A percentile compares a stretch with the other conserved stretches of the same genome.
phyloP scores from a whole-genome alignment of 2,888 invertebrate genomes.

The Pteria penguin region DNA sequence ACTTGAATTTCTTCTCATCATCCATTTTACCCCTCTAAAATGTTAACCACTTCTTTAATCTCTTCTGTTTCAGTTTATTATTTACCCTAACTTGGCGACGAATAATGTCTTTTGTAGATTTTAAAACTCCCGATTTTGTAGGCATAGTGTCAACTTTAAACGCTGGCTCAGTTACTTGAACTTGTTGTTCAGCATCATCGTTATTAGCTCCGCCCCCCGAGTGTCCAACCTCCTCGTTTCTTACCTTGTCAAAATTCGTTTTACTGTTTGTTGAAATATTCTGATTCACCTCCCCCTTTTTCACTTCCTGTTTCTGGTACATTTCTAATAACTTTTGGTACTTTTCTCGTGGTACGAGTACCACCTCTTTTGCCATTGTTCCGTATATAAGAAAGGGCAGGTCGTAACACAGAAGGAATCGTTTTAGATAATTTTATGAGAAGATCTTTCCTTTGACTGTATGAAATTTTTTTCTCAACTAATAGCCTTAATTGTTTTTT shows the following conservation, averaged over 20 bases:
- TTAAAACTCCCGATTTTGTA: not conserved
- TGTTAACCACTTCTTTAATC: not conserved
- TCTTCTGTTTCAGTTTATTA: not conserved
- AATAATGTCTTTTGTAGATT: not conserved
- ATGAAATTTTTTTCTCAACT: constrained; percentile 23
- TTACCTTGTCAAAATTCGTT: not conserved
- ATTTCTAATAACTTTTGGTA: constrained; percentile 20
- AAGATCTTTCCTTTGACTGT: constrained; percentile 7
- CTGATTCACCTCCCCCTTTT: constrained; percentile 1
- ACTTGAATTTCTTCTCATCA: constrained; percentile 10
- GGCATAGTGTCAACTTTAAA: not conserved
- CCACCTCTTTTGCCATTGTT: constrained; percentile 12
- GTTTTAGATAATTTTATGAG: constrained; percentile 33
- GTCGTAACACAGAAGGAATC: constrained; percentile 25
- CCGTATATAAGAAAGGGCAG: constrained; percentile 17
- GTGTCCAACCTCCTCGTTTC: not conserved
- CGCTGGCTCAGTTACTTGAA: no score
- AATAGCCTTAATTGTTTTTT: constrained; percentile 37
- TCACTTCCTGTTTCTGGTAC: not conserved
- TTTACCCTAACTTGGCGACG: not conserved
- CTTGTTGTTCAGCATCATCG: not conserved
- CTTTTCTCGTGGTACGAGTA: constrained; percentile 17
- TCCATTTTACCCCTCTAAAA: not conserved
- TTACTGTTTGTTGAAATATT: not conserved
- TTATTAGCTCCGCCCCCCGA: not conserved